phyloP scores from a whole-genome alignment of 2,797 vertebrate species.

The Yasuhikotakia modesta region DNA sequence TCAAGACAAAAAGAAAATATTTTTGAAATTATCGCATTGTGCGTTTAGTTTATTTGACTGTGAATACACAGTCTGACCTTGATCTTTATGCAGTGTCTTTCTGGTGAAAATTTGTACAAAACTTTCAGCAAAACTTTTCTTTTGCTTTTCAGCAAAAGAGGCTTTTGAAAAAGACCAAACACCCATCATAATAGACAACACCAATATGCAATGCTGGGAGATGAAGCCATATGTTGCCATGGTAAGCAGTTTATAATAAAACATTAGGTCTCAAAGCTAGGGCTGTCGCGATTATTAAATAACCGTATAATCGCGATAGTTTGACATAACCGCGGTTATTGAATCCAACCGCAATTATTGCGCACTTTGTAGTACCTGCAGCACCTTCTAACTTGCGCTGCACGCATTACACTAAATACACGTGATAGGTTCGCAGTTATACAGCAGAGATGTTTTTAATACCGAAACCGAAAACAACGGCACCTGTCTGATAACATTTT shows the following conservation, averaged over 20 bases:
- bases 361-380: too few relatives aligned
- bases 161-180: slow-evolving; percentile 84
- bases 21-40: neutral
- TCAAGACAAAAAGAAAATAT: neutral
- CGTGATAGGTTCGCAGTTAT: too few relatives aligned
- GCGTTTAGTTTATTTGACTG: neutral
- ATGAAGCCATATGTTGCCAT: slow-evolving; percentile 94
- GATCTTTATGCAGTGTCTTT: neutral
- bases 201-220: slow-evolving; percentile 96
- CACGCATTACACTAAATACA: too few relatives aligned
- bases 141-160: slow-evolving; percentile 85
- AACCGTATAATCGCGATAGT: too few relatives aligned
- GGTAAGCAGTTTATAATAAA: slow-evolving; percentile 68
- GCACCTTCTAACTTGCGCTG: too few relatives aligned
- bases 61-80: neutral
- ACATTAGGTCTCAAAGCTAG: neutral
- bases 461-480: too few relatives aligned
- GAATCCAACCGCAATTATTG: too few relatives aligned
- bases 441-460: too few relatives aligned
- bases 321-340: too few relatives aligned
- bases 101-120: neutral
- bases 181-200: slow-evolving; percentile 97
- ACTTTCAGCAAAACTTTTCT: slow-evolving; percentile 80
- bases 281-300: too few relatives aligned
- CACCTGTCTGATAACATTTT: too few relatives aligned